phyloP scores from a whole-genome alignment of 1,140 invertebrate species.

The Drosophila mojavensis region DNA sequence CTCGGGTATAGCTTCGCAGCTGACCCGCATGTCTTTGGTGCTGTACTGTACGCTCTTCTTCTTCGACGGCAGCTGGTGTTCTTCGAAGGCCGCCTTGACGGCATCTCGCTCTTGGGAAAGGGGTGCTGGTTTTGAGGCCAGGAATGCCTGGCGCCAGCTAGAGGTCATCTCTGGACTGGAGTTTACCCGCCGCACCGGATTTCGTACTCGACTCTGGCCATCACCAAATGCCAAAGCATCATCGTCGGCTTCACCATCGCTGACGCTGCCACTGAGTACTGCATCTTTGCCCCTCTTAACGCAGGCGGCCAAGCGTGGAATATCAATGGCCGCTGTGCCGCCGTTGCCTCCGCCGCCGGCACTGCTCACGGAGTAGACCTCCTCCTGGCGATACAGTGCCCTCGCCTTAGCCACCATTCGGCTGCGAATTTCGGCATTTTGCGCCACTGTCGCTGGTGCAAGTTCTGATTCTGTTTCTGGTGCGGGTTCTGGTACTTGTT shows the following conservation, averaged over 20 bases:
- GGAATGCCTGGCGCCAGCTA: slow-evolving; percentile 90
- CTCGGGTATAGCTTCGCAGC: slow-evolving; percentile 95
- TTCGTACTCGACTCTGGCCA: slow-evolving; percentile 86
- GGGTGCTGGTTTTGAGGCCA: slow-evolving; percentile 65
- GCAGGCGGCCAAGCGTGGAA: slow-evolving; percentile 55
- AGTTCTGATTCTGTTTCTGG: slow-evolving; percentile 10
- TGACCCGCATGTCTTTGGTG: slow-evolving; percentile 86
- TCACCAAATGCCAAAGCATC: slow-evolving; percentile 82
- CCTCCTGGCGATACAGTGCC: slow-evolving; percentile 74
- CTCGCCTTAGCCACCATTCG: slow-evolving; percentile 61
- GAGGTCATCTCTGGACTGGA: slow-evolving; percentile 96
- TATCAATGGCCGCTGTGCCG: slow-evolving; percentile 82
- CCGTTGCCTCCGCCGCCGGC: slow-evolving; percentile 26
- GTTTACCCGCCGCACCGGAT: slow-evolving; percentile 93
- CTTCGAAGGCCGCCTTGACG: slow-evolving; percentile 74
- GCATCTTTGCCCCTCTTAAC: slow-evolving; percentile 71
- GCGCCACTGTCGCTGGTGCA: slow-evolving; percentile 3
- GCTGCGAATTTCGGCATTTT: slow-evolving; percentile 40
- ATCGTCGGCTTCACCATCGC: slow-evolving; percentile 87
- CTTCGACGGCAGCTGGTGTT: slow-evolving; percentile 78
- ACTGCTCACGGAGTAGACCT: slow-evolving; percentile 62
- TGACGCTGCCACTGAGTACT: slow-evolving; percentile 76
- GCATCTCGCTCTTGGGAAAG: slow-evolving; percentile 51
- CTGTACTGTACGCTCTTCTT: slow-evolving; percentile 86
- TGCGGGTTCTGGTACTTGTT: neutral